These are phyloP conservation scores for Triplophysa yarkandensis DNA, from an alignment of 2,797 vertebrate species.

Conservation along the genomic window DNA sequence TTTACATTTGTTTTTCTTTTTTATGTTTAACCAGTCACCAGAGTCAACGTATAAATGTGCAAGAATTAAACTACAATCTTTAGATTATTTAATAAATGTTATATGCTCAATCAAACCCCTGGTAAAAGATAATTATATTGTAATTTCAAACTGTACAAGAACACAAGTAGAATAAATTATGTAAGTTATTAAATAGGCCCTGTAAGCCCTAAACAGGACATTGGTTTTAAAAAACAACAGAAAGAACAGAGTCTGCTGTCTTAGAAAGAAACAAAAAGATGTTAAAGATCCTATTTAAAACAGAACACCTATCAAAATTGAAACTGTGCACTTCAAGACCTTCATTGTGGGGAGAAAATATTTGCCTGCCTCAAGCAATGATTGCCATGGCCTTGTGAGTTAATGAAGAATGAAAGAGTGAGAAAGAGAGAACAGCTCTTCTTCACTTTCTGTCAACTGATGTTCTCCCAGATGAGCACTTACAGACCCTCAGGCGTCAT, in stretches of 20 bases:
- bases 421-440: slow-evolving; percentile 62
- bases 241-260: slow-evolving; percentile 30
- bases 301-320: slow-evolving; percentile 42
- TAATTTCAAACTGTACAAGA: too few species aligned
- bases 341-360: slow-evolving; percentile 69
- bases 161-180: too few species aligned
- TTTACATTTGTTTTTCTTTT: background rate
- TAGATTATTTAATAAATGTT: background rate
- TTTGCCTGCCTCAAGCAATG: slow-evolving; percentile 68
- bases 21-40: background rate
- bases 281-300: slow-evolving; percentile 36
- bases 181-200: too few species aligned
- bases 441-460: slow-evolving; percentile 66
- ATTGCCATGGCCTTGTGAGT: slow-evolving; percentile 63
- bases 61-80: background rate
- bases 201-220: background rate
- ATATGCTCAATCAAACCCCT: background rate
- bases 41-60: background rate
- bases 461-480: slow-evolving; percentile 73
- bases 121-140: background rate
- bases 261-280: background rate
- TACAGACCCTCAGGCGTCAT: slow-evolving; percentile 75
- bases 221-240: slow-evolving; percentile 15
- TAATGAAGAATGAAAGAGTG: slow-evolving; percentile 63
- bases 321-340: slow-evolving; percentile 50